Percentiles rank a stretch among this genome's conserved stretches.
phyloP scores from a whole-genome alignment of 2,888 invertebrate genomes.

The Agriopis leucophaearia region DNA sequence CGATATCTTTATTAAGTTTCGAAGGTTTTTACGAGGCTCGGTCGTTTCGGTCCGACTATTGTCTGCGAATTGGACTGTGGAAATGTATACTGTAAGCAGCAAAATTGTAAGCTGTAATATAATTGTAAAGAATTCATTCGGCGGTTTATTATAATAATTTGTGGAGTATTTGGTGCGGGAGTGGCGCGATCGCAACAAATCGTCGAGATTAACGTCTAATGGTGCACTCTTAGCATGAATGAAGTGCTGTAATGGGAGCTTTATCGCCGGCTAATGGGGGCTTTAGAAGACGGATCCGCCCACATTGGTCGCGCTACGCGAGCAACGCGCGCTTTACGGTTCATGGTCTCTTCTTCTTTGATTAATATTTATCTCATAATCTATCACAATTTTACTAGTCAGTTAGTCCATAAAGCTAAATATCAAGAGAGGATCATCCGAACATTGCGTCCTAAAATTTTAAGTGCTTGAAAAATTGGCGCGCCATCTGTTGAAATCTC shows the following conservation, averaged over 20 bases:
- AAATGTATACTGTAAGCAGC: constrained; percentile 43
- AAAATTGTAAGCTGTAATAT: constrained; percentile 33
- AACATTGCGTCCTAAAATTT: too few species aligned
- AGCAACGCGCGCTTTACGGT: constrained; percentile 20
- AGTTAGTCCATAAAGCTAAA: too few species aligned
- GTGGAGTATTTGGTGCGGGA: constrained; percentile 52
- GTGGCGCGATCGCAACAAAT: constrained; percentile 64
- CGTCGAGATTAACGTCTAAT: constrained; percentile 71
- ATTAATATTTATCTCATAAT: constrained; percentile 17
- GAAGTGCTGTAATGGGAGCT: constrained; percentile 72
- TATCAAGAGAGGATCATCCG: too few species aligned
- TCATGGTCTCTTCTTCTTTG: constrained; percentile 13
- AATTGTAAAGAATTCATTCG: constrained; percentile 22
- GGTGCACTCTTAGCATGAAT: constrained; percentile 69
- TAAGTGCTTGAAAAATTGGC: too few species aligned
- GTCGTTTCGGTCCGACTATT: constrained; percentile 49
- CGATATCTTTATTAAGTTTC: constrained; percentile 75
- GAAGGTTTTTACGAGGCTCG: constrained; percentile 59
- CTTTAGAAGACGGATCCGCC: constrained; percentile 56
- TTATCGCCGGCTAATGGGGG: constrained; percentile 71
- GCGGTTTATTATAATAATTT: constrained; percentile 46
- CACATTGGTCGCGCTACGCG: constrained; percentile 46
- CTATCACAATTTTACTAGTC: background rate
- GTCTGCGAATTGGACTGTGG: constrained; percentile 53
- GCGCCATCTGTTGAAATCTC: too few species aligned